Evolutionary conservation across 2,113 vertebrate species (phyloP), one percentile per base, ranked within the genome.

Genomic region (Dromaius novaehollandiae): DNA sequence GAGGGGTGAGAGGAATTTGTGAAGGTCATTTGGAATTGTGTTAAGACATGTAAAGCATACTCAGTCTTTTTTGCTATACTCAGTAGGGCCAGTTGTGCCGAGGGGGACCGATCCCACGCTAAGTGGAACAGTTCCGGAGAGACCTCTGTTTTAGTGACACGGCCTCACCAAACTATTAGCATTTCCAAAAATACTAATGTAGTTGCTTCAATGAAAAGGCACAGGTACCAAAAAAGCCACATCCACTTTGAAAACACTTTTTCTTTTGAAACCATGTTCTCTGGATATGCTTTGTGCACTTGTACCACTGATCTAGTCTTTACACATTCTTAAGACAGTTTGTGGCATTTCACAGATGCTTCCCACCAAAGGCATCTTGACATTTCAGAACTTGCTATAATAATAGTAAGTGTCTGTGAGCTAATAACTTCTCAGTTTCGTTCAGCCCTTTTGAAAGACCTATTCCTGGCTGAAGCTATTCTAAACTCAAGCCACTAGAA

Each of bases 401-500:
- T 93, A 94, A 91, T 61, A 95, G 61, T 21, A 90, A 69, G 61
- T 65, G 48, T 58, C 58, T 92, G 76, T 76, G 90, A 91, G 40
- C 46, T 77, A 91, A 89, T 74, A 88, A 82, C 26, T 32, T 88
- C 83, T 90, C 77, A 7, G 44, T 90, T 95, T 88, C 78, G 74
- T 60, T 76, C 60, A 79, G 22, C 9, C 74, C 36, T 90, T 79
- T 48, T 71, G 24, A 34, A 93, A 74, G 73, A 34, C 64, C 58
- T 66, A 6, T n/a, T 55, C 15, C 51, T 25, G 34, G 9, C 26
- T 55, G 19, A 81, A 91, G 77, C 71, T 96, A 34, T 97, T 97
- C 96, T 94, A 76, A 78, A 70, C 34, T 70, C 25, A 66, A 86
- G 60, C 94, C 98, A 95, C 95, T 97, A 98, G 97, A 96, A 97